Evolutionary conservation across 2,888 invertebrate species (phyloP).

Genomic region (Nomada flava): DNA sequence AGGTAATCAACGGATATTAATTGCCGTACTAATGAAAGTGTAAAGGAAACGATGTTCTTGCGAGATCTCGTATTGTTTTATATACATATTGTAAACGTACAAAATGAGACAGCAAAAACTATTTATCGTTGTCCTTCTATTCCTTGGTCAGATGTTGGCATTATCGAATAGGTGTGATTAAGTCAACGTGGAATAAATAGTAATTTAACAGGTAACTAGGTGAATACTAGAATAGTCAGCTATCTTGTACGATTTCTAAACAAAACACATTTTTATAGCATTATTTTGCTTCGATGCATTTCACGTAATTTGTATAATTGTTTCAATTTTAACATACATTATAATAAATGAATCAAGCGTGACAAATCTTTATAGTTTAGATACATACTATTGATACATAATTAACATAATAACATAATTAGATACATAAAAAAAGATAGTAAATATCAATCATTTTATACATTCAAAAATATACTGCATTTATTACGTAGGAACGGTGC

Average conservation of each 20-base stretch:
- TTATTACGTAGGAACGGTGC: no score
- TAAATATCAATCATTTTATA: no score
- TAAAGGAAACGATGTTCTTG: conserved; percentile 15
- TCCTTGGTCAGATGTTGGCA: conserved; percentile 29
- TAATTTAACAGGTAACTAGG: conserved; percentile 16
- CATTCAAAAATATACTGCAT: no score
- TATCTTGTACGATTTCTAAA: neutral
- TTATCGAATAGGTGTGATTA: conserved; percentile 41
- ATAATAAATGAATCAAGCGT: no score
- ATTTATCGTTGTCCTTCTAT: conserved; percentile 41
- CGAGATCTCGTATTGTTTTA: conserved; percentile 8
- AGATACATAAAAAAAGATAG: no score
- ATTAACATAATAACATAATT: no score
- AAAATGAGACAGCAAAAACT: conserved; percentile 32
- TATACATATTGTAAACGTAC: conserved; percentile 6
- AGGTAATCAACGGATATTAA: conserved; percentile 29
- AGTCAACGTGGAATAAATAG: conserved; percentile 35
- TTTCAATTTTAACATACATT: no score
- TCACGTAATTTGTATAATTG: no score
- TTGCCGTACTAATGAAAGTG: conserved; percentile 38
- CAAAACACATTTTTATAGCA: no score
- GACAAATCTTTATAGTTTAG: no score
- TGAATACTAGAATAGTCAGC: neutral
- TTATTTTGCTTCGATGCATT: no score
- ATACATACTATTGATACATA: no score